Conservation (phyloP, 64 coral and sea anemone species). For the Montipora foliosa region DNA sequence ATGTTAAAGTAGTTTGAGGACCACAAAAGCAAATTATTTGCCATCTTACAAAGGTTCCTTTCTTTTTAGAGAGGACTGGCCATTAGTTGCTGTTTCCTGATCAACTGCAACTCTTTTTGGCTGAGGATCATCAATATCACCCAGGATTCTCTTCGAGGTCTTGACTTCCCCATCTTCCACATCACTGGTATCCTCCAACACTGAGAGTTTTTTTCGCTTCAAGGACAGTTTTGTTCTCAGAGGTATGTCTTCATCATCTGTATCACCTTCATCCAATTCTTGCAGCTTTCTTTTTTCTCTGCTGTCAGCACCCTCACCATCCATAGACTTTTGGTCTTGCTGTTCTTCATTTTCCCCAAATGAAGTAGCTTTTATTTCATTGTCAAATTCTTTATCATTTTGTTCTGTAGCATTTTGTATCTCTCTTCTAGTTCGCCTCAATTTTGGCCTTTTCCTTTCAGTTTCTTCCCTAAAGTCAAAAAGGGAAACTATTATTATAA, state of each 20-base stretch:
- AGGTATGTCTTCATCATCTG: background rate
- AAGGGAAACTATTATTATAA: background rate
- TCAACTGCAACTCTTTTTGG: constrained; percentile 26
- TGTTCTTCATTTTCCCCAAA: background rate
- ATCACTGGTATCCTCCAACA: background rate
- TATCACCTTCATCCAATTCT: background rate
- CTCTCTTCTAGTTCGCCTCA: background rate
- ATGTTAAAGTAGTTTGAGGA: too few relatives aligned
- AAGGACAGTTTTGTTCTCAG: background rate
- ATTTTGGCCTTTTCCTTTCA: background rate
- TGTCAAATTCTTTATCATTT: background rate
- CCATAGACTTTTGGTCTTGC: background rate
- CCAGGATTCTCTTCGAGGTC: background rate
- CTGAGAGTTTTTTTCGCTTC: background rate
- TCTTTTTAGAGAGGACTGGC: background rate
- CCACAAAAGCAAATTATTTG: background rate
- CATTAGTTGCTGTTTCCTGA: background rate
- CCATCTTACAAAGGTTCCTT: background rate
- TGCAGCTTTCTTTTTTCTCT: constrained; percentile 29
- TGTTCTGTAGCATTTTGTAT: background rate
- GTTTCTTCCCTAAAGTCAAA: background rate
- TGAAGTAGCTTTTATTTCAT: background rate
- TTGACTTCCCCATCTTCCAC: background rate
- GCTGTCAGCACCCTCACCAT: background rate
- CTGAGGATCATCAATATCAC: background rate